phyloP scores from a whole-genome alignment of 2,888 invertebrate species.

The Stegophylla sp. region DNA sequence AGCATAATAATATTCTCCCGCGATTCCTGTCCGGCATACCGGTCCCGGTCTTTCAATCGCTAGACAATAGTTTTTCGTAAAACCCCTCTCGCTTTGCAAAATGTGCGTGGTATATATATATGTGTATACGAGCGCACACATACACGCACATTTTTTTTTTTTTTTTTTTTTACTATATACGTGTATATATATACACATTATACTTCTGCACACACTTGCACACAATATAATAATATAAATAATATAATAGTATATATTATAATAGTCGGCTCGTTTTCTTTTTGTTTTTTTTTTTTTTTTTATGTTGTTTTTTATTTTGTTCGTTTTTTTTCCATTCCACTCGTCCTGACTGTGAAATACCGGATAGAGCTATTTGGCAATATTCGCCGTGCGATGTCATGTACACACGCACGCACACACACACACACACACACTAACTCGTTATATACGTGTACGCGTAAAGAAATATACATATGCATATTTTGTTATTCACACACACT shows the following conservation, averaged over 20 bases:
- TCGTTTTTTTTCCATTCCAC: neutral
- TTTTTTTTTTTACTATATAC: too few relatives aligned
- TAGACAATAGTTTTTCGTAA: constrained; percentile 38
- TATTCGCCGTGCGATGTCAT: constrained; percentile 20
- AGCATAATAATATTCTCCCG: too few relatives aligned
- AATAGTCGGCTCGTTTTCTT: constrained; percentile 6
- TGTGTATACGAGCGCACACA: too few relatives aligned
- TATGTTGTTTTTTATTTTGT: neutral
- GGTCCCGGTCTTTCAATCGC: neutral
- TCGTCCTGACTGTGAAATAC: constrained; percentile 22
- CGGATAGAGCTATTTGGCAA: constrained; percentile 48
- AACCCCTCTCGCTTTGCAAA: constrained; percentile 13
- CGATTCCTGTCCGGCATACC: constrained; percentile 15
- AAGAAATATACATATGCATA: neutral
- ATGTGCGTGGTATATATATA: too few relatives aligned
- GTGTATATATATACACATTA: constrained; percentile 2
- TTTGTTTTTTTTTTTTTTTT: neutral
- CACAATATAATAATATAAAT: neutral
- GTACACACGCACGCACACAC: neutral
- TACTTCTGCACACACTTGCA: neutral
- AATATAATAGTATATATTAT: neutral
- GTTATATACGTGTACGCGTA: neutral
- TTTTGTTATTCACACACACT: neutral
- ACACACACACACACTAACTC: neutral
- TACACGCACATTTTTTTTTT: too few relatives aligned